phyloP scores from a whole-genome alignment of 2,113 vertebrate genomes.

The Trochalopteron elliotii region DNA sequence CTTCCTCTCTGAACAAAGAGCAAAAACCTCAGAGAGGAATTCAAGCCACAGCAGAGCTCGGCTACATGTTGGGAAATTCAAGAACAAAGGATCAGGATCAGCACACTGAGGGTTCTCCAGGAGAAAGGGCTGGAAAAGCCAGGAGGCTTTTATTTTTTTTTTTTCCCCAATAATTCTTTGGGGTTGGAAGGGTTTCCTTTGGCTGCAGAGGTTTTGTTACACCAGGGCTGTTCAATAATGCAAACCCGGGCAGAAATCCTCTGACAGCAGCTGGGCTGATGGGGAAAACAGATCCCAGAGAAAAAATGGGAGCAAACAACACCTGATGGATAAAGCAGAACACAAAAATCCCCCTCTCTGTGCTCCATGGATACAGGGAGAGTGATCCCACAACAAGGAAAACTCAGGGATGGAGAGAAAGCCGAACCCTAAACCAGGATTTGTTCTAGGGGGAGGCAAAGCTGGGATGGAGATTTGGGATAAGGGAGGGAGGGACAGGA shows the following conservation, averaged over 20 bases:
- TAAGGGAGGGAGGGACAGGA: background rate
- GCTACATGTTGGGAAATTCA: background rate
- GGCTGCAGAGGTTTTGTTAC: background rate
- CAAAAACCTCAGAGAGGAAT: background rate
- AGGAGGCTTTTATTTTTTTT: background rate
- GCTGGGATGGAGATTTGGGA: background rate
- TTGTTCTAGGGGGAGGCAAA: too few species aligned
- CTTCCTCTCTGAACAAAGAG: background rate
- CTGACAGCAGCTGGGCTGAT: background rate
- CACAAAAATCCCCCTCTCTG: background rate
- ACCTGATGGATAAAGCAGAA: background rate
- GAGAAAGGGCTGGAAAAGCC: background rate
- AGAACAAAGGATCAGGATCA: background rate
- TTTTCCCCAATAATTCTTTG: background rate
- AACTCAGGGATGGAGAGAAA: rapidly evolving
- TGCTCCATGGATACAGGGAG: background rate
- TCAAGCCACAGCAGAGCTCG: rapidly evolving
- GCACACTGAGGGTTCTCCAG: background rate
- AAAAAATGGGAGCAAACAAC: background rate
- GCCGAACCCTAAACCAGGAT: rapidly evolving
- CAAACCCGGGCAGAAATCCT: background rate
- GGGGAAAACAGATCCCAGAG: background rate
- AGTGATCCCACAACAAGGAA: background rate
- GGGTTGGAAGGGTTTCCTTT: background rate
- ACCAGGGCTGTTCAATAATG: background rate